These are phyloP conservation scores for Karalla daura DNA, from an alignment of 2,797 vertebrate genomes.

Conservation along the genomic window DNA sequence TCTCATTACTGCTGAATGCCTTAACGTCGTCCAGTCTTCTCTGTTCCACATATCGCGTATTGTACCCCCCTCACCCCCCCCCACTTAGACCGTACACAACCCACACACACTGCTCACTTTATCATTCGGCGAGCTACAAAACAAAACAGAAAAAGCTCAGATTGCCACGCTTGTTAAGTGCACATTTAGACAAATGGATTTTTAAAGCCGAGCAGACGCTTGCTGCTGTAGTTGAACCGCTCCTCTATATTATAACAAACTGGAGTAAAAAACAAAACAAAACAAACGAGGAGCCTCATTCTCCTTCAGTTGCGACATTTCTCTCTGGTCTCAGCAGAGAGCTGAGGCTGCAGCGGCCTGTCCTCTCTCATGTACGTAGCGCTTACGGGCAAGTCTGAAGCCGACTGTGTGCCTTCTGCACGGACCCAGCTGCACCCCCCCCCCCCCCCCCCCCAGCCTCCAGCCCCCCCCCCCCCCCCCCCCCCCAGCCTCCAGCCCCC, in stretches of 20 bases:
- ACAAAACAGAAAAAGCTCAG: not conserved
- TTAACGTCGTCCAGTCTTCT: conserved; percentile 58
- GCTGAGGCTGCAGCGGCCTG: conserved; percentile 15
- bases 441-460: no score
- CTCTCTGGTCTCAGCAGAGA: not conserved
- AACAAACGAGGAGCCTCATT: conserved; percentile 17
- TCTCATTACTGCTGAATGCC: conserved; percentile 63
- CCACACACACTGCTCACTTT: not conserved
- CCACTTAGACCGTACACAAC: conserved; percentile 19
- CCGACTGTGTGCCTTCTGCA: conserved; percentile 84
- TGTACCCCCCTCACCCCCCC: conserved; percentile 35
- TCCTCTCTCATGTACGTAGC: conserved; percentile 52
- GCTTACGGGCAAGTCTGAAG: conserved; percentile 73
- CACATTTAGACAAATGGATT: conserved; percentile 27
- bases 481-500: no score
- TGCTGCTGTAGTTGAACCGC: conserved; percentile 31
- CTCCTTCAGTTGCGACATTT: conserved; percentile 27
- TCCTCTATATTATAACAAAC: conserved; percentile 18
- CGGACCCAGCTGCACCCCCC: conserved; percentile 73
- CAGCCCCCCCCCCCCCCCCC: no score
- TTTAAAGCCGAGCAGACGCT: conserved; percentile 37
- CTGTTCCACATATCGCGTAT: conserved; percentile 32
- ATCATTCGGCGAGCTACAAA: not conserved
- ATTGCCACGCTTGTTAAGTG: conserved; percentile 12
- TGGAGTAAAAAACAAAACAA: no score